Evolutionary conservation across 2,797 vertebrate genomes (phyloP), one percentile per base, ranked within the genome.

Genomic region (Gymnoscopelus braueri): DNA sequence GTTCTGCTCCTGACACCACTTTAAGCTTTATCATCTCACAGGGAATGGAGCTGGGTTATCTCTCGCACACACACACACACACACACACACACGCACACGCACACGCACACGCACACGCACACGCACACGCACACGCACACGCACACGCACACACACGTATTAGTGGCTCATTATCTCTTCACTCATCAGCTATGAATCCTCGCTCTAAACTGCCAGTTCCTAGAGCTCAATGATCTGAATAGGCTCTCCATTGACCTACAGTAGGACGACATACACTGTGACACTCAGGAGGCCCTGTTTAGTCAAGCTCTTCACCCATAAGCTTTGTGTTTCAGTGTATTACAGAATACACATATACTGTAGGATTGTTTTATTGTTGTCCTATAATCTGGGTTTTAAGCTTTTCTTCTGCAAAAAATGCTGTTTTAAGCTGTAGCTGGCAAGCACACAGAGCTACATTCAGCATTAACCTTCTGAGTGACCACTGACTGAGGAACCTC

Each of bases 351-450:
- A 74, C 82, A 90, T 83, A 87, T 81, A n/a, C n/a, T n/a, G n/a
- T n/a, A 81, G 77, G 77, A 84, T 88, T 86, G 89, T 87, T 90
- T 91, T 88, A 89, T 90, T 91, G 85, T 92, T 88, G 82, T 81
- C 89, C 92, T 39, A 78, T 95, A 95, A 95, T 93, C 93, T 92
- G 93, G 87, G 89, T 87, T 94, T 95, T 94, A 94, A 92, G 86
- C 84, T 87, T 93, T 44, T 94, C 92, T 92, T 87, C 86, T 87
- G 87, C 85, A 91, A 79, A 91, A 88, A 19, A 19, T 19, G 80
- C 83, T 82, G 79, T 84, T 86, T 86, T 86, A 83, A 81, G 81
- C 83, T 91, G 89, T 90, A 74, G 66, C 62, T 67, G 47, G 69
- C 47, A 64, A 58, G 77, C 69, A 5, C 67, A 58, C 65, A 80